These are phyloP conservation scores for Dendrocopos noguchii DNA, from an alignment of 2,113 vertebrate species.

Conservation along the genomic window DNA sequence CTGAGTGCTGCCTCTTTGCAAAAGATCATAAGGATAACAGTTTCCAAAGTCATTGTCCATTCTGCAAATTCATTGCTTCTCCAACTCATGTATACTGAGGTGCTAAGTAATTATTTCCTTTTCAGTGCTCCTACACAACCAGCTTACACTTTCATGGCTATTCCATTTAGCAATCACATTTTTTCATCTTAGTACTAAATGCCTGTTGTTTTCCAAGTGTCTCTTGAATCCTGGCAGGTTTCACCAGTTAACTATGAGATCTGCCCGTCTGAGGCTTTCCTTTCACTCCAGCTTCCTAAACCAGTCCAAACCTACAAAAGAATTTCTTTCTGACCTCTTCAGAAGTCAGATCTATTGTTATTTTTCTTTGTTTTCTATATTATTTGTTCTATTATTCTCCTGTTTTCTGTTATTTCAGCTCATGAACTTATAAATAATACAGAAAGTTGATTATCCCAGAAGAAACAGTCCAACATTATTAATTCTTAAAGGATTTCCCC, in stretches of 20 bases:
- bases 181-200: background rate
- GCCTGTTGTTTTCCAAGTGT: background rate
- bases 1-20: background rate
- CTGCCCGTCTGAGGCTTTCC: background rate
- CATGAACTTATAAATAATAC: rapidly evolving
- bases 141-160: background rate
- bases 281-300: background rate
- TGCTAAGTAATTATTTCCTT: background rate
- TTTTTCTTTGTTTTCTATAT: background rate
- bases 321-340: background rate
- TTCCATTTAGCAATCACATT: background rate
- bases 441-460: background rate
- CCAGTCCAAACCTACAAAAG: background rate
- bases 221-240: background rate
- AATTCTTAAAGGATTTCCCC: background rate
- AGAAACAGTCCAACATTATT: background rate
- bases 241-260: background rate
- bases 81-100: background rate
- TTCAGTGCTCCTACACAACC: background rate
- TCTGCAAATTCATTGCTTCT: background rate
- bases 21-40: background rate
- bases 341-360: background rate
- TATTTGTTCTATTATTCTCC: background rate
- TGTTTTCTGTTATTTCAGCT: background rate
- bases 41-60: background rate